Percentiles rank a stretch among this genome's conserved stretches.
Conservation (phyloP, 1,140 invertebrate genomes). For the Zophobas morio region DNA sequence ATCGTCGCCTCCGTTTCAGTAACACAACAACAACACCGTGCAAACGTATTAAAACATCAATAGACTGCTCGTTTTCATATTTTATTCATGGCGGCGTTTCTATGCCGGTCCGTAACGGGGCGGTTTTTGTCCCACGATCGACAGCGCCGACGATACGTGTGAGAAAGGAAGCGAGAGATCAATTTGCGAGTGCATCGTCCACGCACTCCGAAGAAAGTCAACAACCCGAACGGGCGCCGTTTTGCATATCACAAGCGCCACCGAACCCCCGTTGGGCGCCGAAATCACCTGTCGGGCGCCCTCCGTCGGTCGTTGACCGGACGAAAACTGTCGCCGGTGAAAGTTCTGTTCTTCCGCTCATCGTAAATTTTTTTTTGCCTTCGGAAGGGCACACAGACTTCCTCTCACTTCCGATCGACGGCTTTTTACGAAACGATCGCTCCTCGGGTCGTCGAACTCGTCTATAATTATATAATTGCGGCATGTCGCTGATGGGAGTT, state of each 20-base stretch:
- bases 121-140: constrained; percentile 19
- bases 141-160: constrained; percentile 47
- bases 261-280: neutral
- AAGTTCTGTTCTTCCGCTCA: neutral
- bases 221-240: constrained; percentile 26
- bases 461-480: constrained; percentile 41
- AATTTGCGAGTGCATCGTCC: constrained; percentile 30
- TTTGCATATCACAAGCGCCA: constrained; percentile 12
- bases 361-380: neutral
- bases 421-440: constrained; percentile 9
- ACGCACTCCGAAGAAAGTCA: constrained; percentile 30
- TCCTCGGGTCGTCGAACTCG: constrained; percentile 15
- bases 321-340: neutral
- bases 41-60: constrained; percentile 15
- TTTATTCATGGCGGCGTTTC: constrained; percentile 19
- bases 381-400: neutral
- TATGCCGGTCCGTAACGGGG: constrained; percentile 5
- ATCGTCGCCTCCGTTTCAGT: constrained; percentile 13
- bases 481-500: constrained; percentile 34
- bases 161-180: constrained; percentile 52
- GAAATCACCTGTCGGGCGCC: constrained; percentile 1
- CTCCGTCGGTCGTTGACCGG: neutral
- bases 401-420: constrained; percentile 10
- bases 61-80: constrained; percentile 12
- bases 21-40: neutral